Evolutionary conservation across 2,797 vertebrate genomes (phyloP).

Genomic region (Danio tinwini): DNA sequence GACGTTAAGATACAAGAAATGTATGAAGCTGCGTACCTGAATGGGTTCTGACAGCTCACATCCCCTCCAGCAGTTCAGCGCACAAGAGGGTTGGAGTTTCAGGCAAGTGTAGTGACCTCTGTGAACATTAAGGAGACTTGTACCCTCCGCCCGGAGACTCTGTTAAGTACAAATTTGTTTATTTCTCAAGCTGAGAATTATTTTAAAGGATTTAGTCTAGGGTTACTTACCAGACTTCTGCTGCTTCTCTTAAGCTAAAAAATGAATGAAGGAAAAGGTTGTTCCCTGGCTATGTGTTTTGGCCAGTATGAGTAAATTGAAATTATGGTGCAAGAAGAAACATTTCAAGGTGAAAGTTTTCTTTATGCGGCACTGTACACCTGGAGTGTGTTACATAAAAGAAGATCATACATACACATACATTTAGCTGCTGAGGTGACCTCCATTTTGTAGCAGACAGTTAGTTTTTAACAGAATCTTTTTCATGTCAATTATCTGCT

Average conservation of each 20-base stretch:
- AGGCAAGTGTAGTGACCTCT: slow-evolving; percentile 41
- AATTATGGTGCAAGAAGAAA: background rate
- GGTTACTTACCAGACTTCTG: slow-evolving; percentile 17
- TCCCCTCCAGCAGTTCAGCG: slow-evolving; percentile 55
- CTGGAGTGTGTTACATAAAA: background rate
- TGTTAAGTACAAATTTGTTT: slow-evolving; percentile 29
- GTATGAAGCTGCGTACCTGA: slow-evolving; percentile 58
- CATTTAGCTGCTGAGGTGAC: slow-evolving; percentile 1
- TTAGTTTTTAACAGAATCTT: slow-evolving; percentile 15
- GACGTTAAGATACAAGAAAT: slow-evolving; percentile 74
- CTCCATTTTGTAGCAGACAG: slow-evolving; percentile 43
- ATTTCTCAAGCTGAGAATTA: slow-evolving; percentile 35
- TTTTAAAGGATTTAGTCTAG: slow-evolving; percentile 24
- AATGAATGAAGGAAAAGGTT: slow-evolving; percentile 35
- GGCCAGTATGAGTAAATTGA: slow-evolving; percentile 5
- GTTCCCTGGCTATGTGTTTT: background rate
- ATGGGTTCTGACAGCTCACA: slow-evolving; percentile 58
- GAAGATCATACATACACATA: slow-evolving; percentile 13
- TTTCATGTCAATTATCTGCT: slow-evolving; percentile 38
- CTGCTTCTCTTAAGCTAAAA: slow-evolving; percentile 13
- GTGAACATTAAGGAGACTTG: slow-evolving; percentile 36
- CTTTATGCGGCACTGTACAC: background rate
- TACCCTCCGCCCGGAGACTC: slow-evolving; percentile 26
- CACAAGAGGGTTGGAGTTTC: slow-evolving; percentile 38
- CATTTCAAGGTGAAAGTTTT: slow-evolving; percentile 11